Conservation (phyloP, 2,113 vertebrate genomes). For the Sinocyclocheilus anshuiensis region DNA sequence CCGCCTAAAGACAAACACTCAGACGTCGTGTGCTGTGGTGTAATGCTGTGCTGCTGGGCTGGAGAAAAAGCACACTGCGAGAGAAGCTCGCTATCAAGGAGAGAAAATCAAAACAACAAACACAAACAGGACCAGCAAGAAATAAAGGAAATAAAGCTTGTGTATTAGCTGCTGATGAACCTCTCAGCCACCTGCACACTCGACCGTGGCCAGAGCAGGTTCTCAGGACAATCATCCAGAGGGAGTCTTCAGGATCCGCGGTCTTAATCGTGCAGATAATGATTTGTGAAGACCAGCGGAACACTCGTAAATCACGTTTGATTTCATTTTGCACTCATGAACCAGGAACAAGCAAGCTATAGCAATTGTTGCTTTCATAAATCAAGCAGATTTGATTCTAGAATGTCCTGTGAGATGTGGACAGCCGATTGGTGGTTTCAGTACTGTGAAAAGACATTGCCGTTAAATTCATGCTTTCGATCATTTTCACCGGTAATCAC, state of each 20-base stretch:
- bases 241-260: background rate
- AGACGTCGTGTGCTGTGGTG: constrained; percentile 14
- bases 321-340: constrained; percentile 29
- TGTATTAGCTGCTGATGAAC: constrained; percentile 16
- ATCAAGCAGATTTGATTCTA: constrained; percentile 31
- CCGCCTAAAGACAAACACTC: constrained; percentile 13
- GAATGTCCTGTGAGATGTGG: constrained; percentile 21
- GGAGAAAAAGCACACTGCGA: constrained; percentile 26
- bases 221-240: constrained; percentile 20
- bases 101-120: constrained; percentile 11
- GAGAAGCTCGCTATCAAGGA: background rate
- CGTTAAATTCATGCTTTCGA: background rate
- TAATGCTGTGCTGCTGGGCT: constrained; percentile 29
- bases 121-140: constrained; percentile 2
- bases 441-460: constrained; percentile 30
- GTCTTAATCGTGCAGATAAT: background rate
- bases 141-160: constrained; percentile 1
- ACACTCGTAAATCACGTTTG: background rate
- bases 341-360: constrained; percentile 42
- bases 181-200: constrained; percentile 30
- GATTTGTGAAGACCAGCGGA: constrained; percentile 10
- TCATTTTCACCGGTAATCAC: background rate
- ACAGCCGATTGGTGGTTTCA: background rate
- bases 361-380: constrained; percentile 6
- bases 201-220: constrained; percentile 15